phyloP scores from a whole-genome alignment of 2,888 invertebrate genomes.

The Dolichomitus sp. region DNA sequence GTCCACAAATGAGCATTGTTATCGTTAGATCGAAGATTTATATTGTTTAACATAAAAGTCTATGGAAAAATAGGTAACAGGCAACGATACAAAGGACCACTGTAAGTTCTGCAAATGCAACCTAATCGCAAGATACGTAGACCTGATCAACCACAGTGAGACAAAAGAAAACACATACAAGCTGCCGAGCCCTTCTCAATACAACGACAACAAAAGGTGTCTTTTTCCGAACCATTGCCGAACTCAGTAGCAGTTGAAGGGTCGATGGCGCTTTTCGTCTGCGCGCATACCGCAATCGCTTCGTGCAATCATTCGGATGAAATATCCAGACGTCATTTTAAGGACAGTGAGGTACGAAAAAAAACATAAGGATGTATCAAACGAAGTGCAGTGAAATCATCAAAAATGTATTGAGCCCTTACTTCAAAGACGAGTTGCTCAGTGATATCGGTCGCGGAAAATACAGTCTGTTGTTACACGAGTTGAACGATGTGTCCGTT shows the following conservation, averaged over 20 bases:
- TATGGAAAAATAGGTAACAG: slow-evolving; percentile 24
- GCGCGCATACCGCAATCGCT: slow-evolving; percentile 23
- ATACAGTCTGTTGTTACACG: slow-evolving; percentile 68
- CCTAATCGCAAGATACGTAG: slow-evolving; percentile 44
- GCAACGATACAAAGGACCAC: slow-evolving; percentile 42
- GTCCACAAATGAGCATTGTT: no score
- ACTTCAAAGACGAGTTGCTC: slow-evolving; percentile 63
- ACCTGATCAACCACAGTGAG: slow-evolving; percentile 54
- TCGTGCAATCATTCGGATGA: slow-evolving; percentile 55
- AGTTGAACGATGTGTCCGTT: slow-evolving; percentile 73
- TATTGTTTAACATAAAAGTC: no score
- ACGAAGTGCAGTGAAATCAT: slow-evolving; percentile 72
- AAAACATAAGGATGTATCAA: slow-evolving; percentile 67
- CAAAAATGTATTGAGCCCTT: slow-evolving; percentile 66
- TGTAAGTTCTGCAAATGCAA: slow-evolving; percentile 56
- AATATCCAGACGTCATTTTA: slow-evolving; percentile 36
- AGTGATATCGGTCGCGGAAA: slow-evolving; percentile 69
- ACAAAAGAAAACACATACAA: slow-evolving; percentile 46
- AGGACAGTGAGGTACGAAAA: slow-evolving; percentile 57
- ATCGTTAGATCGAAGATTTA: no score
- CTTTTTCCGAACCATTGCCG: slow-evolving; percentile 36
- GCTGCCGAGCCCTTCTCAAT: neutral
- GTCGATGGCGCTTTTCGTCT: neutral
- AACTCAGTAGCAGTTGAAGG: slow-evolving; percentile 53
- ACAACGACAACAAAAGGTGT: slow-evolving; percentile 30